These are phyloP conservation scores for Rhynchophorus ferrugineus DNA, from an alignment of 1,140 invertebrate genomes.

Conservation along the genomic window DNA sequence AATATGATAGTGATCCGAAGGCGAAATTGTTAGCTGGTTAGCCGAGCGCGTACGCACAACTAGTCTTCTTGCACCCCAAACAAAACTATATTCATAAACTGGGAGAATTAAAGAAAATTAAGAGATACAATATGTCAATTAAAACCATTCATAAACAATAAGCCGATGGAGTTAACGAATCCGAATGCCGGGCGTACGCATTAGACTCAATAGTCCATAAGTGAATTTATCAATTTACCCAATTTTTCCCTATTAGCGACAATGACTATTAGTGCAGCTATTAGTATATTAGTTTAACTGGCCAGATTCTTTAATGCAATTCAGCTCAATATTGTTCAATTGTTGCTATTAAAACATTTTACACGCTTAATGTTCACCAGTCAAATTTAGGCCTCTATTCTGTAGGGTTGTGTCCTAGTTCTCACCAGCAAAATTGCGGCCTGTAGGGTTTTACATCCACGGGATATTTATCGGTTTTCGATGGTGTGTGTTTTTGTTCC, in stretches of 20 bases:
- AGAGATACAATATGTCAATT: constrained; percentile 31
- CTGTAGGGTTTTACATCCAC: too few relatives aligned
- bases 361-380: constrained; percentile 36
- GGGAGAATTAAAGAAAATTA: constrained; percentile 29
- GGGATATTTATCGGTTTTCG: too few relatives aligned
- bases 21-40: too few relatives aligned
- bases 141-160: constrained; percentile 33
- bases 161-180: constrained; percentile 30
- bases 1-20: too few relatives aligned
- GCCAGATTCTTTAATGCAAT: constrained; percentile 43
- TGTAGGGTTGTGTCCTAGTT: constrained; percentile 28
- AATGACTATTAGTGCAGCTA: constrained; percentile 42
- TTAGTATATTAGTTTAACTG: constrained; percentile 42
- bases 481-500: neutral
- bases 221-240: constrained; percentile 45
- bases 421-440: too few relatives aligned
- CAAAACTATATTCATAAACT: constrained; percentile 19
- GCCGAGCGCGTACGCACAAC: neutral
- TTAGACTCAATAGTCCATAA: constrained; percentile 38
- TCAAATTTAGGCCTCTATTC: constrained; percentile 34
- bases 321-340: constrained; percentile 42
- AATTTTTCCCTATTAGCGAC: constrained; percentile 44
- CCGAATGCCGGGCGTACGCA: constrained; percentile 32
- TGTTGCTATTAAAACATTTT: constrained; percentile 42
- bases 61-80: constrained; percentile 19